Base-by-base conservation (phyloP, 2,888 invertebrate species). In the Sphecodes monilicornis region DNA sequence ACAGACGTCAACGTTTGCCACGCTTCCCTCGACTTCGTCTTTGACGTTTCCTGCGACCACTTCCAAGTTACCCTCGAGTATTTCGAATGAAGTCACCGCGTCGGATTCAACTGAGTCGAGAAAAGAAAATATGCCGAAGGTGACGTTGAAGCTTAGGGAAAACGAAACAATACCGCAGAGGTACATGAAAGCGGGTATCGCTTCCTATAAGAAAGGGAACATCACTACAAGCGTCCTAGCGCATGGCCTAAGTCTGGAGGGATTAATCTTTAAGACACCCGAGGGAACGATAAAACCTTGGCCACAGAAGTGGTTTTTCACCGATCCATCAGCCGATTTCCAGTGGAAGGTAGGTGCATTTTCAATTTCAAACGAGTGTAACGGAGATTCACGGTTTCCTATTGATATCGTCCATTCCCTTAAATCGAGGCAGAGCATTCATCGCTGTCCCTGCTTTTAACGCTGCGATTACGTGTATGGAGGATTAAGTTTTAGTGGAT, bases 271-370 rank as follows among this genome's bases (percentile, higher is more conserved):
- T 82, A 93, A 93, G 82, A 92, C 93, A 18, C 93, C 94, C 0
- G 92, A 93, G 60, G 93, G 92, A 36, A 93, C 94, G 79, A 93
- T 92, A 86, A 95, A 95, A 84, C 95, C 96, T 64, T 97, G 97
- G 97, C 96, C 96, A 91, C 96, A 96, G 73, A 96, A 96, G 85
- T 97, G 97, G 96, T 96, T 96, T 18, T 96, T 96, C 92, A 96
- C 96, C 69, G 96, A 96, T 93, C 96, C 96, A 54, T 96, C 97
- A 43, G 96, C 96, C 29, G 96, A 96, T 93, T 96, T 96, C 92
- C 96, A 96, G 94, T 97, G 96, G 96, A 96, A 96, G 95, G 97
- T 84, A 77, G 50, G 60, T 77, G 41, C 54, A 69, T n/a, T 66
- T 32, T 76, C 13, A 18, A 64, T 29, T 70, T 75, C 54, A n/a